phyloP scores from a whole-genome alignment of 2,888 invertebrate genomes.

The Deroplatys truncata region DNA sequence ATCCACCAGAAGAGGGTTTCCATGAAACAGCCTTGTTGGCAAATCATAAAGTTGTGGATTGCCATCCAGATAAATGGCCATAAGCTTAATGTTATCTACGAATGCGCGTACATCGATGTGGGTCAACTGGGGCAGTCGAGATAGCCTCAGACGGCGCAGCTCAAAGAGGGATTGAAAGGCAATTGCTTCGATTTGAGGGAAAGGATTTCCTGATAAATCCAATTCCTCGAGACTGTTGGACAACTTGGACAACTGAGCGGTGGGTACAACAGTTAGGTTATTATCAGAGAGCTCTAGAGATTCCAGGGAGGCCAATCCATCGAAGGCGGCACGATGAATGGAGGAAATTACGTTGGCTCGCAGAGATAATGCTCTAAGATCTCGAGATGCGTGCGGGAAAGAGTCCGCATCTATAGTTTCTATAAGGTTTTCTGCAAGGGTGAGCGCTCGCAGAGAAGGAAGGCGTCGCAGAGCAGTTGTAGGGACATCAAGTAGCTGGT shows the following conservation, averaged over 20 bases:
- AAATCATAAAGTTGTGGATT: conserved; percentile 69
- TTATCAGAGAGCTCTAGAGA: conserved; percentile 73
- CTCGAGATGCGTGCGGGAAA: conserved; percentile 49
- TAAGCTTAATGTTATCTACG: conserved; percentile 78
- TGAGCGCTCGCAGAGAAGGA: conserved; percentile 65
- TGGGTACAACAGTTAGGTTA: conserved; percentile 62
- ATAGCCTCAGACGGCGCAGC: conserved; percentile 68
- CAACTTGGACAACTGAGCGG: conserved; percentile 39
- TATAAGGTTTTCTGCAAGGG: conserved; percentile 75
- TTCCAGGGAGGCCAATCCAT: conserved; percentile 67
- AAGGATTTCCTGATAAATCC: conserved; percentile 73
- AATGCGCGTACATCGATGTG: conserved; percentile 74
- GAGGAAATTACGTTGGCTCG: conserved; percentile 72
- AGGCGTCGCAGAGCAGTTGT: conserved; percentile 38
- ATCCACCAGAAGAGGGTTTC: conserved; percentile 71
- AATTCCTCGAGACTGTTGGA: conserved; percentile 62
- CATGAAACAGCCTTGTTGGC: conserved; percentile 79
- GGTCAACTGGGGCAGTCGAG: conserved; percentile 60
- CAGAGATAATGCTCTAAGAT: conserved; percentile 55
- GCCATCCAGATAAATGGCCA: conserved; percentile 72
- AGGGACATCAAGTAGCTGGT: conserved; percentile 66
- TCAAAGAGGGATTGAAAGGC: conserved; percentile 83
- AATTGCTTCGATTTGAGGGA: conserved; percentile 67
- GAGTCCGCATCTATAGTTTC: conserved; percentile 67
- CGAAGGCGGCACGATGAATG: conserved; percentile 67